Conservation (phyloP, 2,888 invertebrate genomes). For the Caenorhabditis sp. region DNA sequence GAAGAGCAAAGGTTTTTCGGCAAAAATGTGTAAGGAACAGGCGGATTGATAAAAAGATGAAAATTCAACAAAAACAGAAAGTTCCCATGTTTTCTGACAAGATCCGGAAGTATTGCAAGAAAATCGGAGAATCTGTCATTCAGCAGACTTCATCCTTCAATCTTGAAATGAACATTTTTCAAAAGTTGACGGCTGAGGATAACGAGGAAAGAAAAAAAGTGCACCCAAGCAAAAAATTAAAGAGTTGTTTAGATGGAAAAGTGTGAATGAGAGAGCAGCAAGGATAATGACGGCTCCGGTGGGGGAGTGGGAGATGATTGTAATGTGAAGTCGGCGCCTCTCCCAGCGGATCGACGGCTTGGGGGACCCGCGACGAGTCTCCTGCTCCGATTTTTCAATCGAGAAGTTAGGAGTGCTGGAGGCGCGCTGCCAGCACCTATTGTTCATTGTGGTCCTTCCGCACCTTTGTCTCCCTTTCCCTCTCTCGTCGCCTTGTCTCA, state of each 20-base stretch:
- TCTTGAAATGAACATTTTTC: background rate
- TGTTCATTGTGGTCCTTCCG: slow-evolving; percentile 51
- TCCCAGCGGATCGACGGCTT: slow-evolving; percentile 26
- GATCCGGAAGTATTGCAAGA: too few relatives aligned
- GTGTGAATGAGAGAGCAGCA: slow-evolving; percentile 63
- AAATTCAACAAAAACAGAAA: background rate
- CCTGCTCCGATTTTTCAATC: slow-evolving; percentile 31
- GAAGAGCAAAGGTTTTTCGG: slow-evolving; percentile 9
- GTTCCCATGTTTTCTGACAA: too few relatives aligned
- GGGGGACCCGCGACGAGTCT: slow-evolving; percentile 10
- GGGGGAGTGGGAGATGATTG: slow-evolving; percentile 56
- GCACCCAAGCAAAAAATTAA: slow-evolving; percentile 25
- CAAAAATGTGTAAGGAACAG: background rate
- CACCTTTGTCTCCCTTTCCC: slow-evolving; percentile 48
- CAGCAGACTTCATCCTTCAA: too few relatives aligned
- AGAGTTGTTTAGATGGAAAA: slow-evolving; percentile 54
- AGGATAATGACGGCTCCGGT: slow-evolving; percentile 60
- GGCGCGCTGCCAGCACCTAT: slow-evolving; percentile 42
- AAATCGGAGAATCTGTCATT: too few relatives aligned
- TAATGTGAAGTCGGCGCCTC: slow-evolving; percentile 62
- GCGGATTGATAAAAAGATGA: background rate
- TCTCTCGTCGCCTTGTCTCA: slow-evolving; percentile 38
- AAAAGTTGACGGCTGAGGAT: background rate
- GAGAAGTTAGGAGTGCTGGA: slow-evolving; percentile 38
- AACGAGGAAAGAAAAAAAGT: slow-evolving; percentile 12